Base-by-base conservation (phyloP, 1,140 invertebrate genomes). In the Diploscapter pachys region DNA sequence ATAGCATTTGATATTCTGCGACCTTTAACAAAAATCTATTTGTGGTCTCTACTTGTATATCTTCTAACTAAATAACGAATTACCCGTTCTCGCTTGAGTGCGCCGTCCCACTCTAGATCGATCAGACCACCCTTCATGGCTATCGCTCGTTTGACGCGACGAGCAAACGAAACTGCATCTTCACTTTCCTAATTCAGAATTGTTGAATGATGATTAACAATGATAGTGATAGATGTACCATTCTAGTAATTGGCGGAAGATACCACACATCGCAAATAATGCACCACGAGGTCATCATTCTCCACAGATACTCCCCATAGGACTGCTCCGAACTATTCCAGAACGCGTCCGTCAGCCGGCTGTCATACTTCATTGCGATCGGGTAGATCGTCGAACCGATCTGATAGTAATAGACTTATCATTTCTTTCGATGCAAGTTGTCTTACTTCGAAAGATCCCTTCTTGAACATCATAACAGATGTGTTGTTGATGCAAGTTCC, bases 391-490 rank as follows among this genome's bases (percentile, higher is more conserved):
- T 79, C 3, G 79, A 64, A 52, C 78, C 78, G n/a, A 76, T 63
- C 66, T 68, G 67, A 50, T 11, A 68, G 8, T 53, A 11, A 13
- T 49, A 2, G 9, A 65, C 1, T 49, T 9, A 2, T 11, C 9
- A 49, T 48, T 11, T 13, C 48, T 9, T 65, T 9, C n/a, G 50
- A 65, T 11, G 31, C 31, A 31, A 31, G 1, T 31, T 31, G 31
- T 13, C 66, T 52, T 51, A 98, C 93, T 90, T 99, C 96, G 86
- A 98, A 98, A 85, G 93, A 95, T 11, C 95, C 95, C 88, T 98
- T 98, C 87, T 97, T 98, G 87, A 99, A 99, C 89, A 98, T 96
- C 95, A 99, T 98, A 0, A 99, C 96, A 1, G 94, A 96, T 2
- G 96, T 98, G 86, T 99, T 99, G 85, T 99, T 99, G 74, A 98